These are phyloP conservation scores for Coregonus ussuriensis DNA, from an alignment of 2,797 vertebrate genomes.

Conservation along the genomic window DNA sequence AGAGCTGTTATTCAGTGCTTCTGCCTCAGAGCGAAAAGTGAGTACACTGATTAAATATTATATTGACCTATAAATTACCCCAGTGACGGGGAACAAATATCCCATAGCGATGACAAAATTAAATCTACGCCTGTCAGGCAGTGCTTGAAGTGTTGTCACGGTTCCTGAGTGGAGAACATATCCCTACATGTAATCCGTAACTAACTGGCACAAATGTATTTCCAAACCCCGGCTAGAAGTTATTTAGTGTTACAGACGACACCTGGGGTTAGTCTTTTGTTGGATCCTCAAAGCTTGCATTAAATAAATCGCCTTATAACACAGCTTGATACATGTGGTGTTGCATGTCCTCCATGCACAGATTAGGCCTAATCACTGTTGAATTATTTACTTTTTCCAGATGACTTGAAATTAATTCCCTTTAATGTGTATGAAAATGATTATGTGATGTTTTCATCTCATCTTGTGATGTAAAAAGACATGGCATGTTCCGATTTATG, in stretches of 20 bases:
- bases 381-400: background rate
- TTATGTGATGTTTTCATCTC: background rate
- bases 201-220: background rate
- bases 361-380: background rate
- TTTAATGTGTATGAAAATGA: background rate
- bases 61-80: slow-evolving; percentile 74
- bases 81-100: slow-evolving; percentile 58
- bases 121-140: slow-evolving; percentile 13
- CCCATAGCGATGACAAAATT: slow-evolving; percentile 62
- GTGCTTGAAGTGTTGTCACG: background rate
- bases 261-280: slow-evolving; percentile 21
- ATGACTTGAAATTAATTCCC: background rate
- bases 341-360: background rate
- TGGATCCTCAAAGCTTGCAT: background rate
- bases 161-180: background rate
- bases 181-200: background rate
- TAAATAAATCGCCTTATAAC: background rate
- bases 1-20: slow-evolving; percentile 1
- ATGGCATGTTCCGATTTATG: background rate
- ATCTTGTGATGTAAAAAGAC: background rate
- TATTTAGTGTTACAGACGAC: slow-evolving; percentile 10
- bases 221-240: slow-evolving; percentile 1
- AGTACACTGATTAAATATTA: slow-evolving; percentile 62
- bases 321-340: background rate
- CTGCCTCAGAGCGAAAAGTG: slow-evolving; percentile 6